Evolutionary conservation across 2,797 vertebrate species (phyloP), one percentile per base, ranked within the genome.

Genomic region (Austrolebias charrua): DNA sequence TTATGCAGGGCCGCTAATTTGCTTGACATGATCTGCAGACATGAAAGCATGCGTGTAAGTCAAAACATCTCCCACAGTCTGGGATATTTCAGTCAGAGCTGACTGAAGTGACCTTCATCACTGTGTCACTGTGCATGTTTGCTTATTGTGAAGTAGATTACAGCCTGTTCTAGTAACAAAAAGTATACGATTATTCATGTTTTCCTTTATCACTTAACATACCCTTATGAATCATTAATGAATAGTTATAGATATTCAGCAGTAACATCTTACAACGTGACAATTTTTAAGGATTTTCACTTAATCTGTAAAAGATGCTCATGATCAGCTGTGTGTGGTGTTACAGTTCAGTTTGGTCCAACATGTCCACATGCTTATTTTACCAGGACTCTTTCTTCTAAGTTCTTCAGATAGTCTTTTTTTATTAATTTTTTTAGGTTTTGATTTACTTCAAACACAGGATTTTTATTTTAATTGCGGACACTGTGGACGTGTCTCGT

Each of bases 11-110:
- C 87, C 77, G 76, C 84, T 75, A 89, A 90, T 89, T 92, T 88
- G 88, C 87, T 88, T 76, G 88, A 90, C 92, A 91, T 92, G 86
- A 91, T 92, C 88, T 92, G 82, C 87, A 90, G 89, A 89, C 92
- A 79, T 77, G 86, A 91, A 92, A 92, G 90, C 80, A 59, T 87
- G 82, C 77, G 74, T 55, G 53, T 31, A 75, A 87, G 82, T 71
- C 70, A 76, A 90, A 82, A 86, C 85, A 89, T 82, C 86, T 83
- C 85, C 88, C 90, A 85, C 84, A 71, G 87, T 84, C 88, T 81
- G 84, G 80, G 80, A 82, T 89, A 87, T 86, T 89, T 85, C 83
- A 81, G 86, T 81, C 84, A 6, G 47, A 75, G 47, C 50, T 74
- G 64, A 63, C 53, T 58, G 49, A 38, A 63, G 59, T 28, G 45